phyloP scores from a whole-genome alignment of 1,140 invertebrate species.

The Danaus plexippus region DNA sequence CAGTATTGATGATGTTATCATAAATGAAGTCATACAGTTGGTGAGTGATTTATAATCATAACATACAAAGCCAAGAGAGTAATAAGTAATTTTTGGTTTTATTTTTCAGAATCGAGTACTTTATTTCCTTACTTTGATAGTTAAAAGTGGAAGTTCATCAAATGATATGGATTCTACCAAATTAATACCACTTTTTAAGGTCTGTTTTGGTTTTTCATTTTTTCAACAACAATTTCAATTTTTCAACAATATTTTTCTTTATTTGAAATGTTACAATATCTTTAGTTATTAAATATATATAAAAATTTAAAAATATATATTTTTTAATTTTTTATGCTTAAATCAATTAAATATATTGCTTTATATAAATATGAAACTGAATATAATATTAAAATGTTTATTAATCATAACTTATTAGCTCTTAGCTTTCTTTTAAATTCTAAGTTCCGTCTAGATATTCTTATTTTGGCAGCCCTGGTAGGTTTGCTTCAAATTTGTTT shows the following conservation, averaged over 20 bases:
- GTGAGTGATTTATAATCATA: constrained; percentile 26
- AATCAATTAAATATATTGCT: no score
- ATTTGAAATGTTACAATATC: no score
- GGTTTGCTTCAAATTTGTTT: no score
- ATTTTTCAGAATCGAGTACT: constrained; percentile 54
- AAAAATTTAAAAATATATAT: no score
- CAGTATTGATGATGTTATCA: constrained; percentile 58
- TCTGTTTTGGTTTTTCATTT: constrained; percentile 23
- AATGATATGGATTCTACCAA: constrained; percentile 32
- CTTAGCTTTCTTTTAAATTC: no score
- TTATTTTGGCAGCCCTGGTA: no score
- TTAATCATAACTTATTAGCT: no score
- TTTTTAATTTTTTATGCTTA: background rate
- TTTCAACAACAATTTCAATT: background rate
- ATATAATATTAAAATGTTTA: no score
- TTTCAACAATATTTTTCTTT: constrained; percentile 1
- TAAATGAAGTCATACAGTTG: constrained; percentile 62
- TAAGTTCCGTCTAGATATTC: no score
- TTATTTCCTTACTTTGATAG: constrained; percentile 47
- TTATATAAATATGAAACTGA: no score
- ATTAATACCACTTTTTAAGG: constrained; percentile 58
- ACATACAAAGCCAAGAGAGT: background rate
- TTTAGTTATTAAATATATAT: no score
- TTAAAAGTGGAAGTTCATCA: constrained; percentile 29
- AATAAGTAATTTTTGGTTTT: constrained; percentile 9